Evolutionary conservation across 2,113 vertebrate species (phyloP), one percentile per base, ranked within the genome.

Genomic region (Triplophysa rosa): DNA sequence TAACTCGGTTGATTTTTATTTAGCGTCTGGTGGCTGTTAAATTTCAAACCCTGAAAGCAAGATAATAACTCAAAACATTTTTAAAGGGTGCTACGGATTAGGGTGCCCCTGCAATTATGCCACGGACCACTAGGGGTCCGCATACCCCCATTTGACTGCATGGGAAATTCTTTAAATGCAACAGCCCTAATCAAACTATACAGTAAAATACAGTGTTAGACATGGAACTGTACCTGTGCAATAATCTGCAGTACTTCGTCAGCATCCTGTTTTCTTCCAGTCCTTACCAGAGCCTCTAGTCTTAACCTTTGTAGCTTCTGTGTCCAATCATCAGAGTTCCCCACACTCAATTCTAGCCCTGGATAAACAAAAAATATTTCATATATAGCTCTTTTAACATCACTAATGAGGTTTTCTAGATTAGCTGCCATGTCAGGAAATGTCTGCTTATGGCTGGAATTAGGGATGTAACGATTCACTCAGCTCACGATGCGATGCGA

Each of bases 191-290:
- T 37, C 17, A 21, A 21, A 21, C 19, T 21, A 2, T 58, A 58
- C n/a, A 58, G 54, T 58, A 58, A 5, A n/a, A n/a, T 8, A 7
- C n/a, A 72, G 49, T 52, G 9, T 19, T 23, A 47, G 26, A 19
- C 6, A 7, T 29, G 4, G 21, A n/a, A 33, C 11, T 56, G 21
- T 93, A 98, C 97, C 95, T 96, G 93, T 58, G 93, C 87, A 67
- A 98, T 92, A 13, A 87, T 89, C 79, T 87, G 84, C 77, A 97
- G 77, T 47, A 95, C 95, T 85, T 96, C 93, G 54, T 95, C 92
- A 72, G 92, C 93, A 91, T 92, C 89, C 19, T 87, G 88, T 63
- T 81, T 84, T 75, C 87, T 91, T 69, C 78, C 89, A 80, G 90
- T 91, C 89, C 90, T 91, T 78, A 97, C 88, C 84, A 96, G 89